Evolutionary conservation across 2,888 invertebrate genomes (phyloP).

Genomic region (Acleris cristana): DNA sequence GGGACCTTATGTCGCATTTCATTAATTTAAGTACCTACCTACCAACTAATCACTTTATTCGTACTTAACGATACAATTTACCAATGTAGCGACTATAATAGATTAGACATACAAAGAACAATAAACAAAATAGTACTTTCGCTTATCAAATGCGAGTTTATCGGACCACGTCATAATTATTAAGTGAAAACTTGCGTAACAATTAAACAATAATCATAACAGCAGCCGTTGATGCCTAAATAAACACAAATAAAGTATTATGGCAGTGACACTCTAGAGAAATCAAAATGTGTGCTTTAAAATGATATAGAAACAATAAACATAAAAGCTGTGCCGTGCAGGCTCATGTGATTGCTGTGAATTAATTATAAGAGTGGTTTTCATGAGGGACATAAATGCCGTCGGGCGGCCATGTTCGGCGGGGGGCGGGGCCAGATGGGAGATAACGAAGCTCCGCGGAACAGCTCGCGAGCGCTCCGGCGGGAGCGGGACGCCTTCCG

Average conservation of each 20-base stretch:
- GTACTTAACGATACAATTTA: no score
- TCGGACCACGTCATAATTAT: conserved; percentile 57
- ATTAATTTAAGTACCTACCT: neutral
- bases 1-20: neutral
- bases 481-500: conserved; percentile 32
- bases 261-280: conserved; percentile 78
- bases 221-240: conserved; percentile 58
- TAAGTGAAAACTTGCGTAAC: conserved; percentile 71
- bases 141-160: conserved; percentile 7
- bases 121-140: conserved; percentile 9
- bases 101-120: neutral
- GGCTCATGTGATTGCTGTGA: conserved; percentile 79
- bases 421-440: conserved; percentile 53
- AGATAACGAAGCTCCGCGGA: conserved; percentile 71
- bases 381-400: conserved; percentile 75
- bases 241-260: conserved; percentile 67
- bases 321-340: conserved; percentile 75
- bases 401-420: conserved; percentile 46
- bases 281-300: conserved; percentile 79
- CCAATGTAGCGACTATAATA: neutral
- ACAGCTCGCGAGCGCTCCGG: conserved; percentile 40
- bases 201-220: conserved; percentile 61
- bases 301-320: conserved; percentile 81
- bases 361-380: conserved; percentile 81
- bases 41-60: no score